Evolutionary conservation across 2,888 invertebrate species (phyloP), one percentile per base, ranked within the genome.

Genomic region (Morinoia aosen): DNA sequence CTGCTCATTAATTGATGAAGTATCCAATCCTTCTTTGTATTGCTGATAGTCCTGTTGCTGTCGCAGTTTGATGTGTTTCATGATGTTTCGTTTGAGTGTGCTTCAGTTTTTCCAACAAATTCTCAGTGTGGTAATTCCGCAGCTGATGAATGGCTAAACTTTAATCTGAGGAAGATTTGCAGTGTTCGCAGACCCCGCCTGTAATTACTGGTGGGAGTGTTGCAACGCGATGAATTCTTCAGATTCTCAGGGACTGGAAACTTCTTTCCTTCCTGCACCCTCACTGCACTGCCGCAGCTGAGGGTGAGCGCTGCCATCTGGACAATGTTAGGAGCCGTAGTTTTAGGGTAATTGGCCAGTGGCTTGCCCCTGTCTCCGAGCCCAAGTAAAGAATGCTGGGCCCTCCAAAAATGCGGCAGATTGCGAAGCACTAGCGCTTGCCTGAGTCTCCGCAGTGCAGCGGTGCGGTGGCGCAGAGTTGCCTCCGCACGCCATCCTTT

Each of bases 331-430:
- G 93, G 10, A 93, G 57, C 93, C 57, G 57, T 48, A 93, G 93
- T 93, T 57, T 93, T 93, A 93, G 93, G 56, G 93, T 93, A 93
- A 93, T 93, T 93, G 93, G 93, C 33, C 48, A 56, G 57, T 33
- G 93, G n/a, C 33, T 56, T 57, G 93, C 93, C 33, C 93, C 57
- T 93, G 93, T 93, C 93, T 39, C 93, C 57, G 39, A 93, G 93
- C 93, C 25, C 3, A 57, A 93, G 93, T 56, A 57, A 93, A 93
- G 93, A 93, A 93, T 93, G 93, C 33, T 39, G 93, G 93, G 57
- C 57, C 12, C 93, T 57, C 57, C 93, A 93, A 93, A 93, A 93
- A 93, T 93, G 93, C 93, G 93, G 57, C 93, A 57, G 48, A 93
- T 48, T 93, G 93, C 93, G 40, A 93, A 93, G n/a, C 57, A 11